Conservation (phyloP, 2,113 vertebrate genomes). For the human region DNA sequence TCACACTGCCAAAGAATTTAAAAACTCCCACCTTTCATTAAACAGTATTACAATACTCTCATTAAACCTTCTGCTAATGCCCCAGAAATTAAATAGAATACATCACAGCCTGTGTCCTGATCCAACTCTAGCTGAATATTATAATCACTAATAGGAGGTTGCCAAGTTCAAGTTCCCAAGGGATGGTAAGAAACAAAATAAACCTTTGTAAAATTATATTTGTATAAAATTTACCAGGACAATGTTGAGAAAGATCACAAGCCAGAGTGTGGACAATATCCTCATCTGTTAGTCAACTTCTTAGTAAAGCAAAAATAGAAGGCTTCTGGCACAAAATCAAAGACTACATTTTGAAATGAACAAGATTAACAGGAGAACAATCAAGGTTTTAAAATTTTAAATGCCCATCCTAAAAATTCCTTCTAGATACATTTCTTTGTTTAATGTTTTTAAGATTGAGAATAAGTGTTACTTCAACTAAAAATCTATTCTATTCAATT, state of each 20-base stretch:
- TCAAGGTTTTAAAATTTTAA: conserved; percentile 29
- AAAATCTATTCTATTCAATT: neutral
- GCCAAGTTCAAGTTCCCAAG: conserved; percentile 41
- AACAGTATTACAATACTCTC: neutral
- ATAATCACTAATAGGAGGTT: conserved; percentile 45
- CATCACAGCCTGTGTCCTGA: neutral
- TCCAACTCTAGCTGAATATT: conserved; percentile 20
- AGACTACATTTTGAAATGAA: conserved; percentile 50
- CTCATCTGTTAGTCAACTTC: conserved; percentile 36
- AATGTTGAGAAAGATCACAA: conserved; percentile 37
- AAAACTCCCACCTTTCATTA: neutral
- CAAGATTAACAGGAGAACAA: conserved; percentile 45
- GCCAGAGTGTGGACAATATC: conserved; percentile 33
- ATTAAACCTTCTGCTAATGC: neutral
- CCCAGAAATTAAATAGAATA: conserved; percentile 30
- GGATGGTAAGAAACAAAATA: conserved; percentile 40
- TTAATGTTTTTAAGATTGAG: neutral
- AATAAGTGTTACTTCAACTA: conserved; percentile 34
- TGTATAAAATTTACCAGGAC: conserved; percentile 56
- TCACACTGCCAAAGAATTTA: neutral
- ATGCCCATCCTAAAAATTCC: neutral
- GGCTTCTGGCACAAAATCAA: conserved; percentile 59
- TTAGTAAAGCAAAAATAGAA: conserved; percentile 58
- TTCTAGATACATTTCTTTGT: conserved; percentile 3
- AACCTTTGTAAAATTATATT: conserved; percentile 58